Evolutionary conservation across 1,140 invertebrate species (phyloP), one percentile per base, ranked within the genome.

Genomic region (Aporrectodea caliginosa): DNA sequence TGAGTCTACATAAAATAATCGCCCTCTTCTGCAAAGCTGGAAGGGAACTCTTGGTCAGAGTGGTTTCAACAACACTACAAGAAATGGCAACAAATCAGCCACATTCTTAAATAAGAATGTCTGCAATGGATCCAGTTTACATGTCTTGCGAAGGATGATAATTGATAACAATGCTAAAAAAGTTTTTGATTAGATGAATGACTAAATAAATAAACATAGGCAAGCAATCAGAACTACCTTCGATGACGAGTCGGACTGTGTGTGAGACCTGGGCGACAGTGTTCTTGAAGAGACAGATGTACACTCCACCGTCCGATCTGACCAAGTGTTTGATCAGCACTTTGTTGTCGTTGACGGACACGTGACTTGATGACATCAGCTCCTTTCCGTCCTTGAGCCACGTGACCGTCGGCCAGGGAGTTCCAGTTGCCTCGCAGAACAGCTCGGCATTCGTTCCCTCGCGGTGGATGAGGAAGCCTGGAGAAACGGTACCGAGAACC

Each of bases 381-480:
- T 81, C 80, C 27, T 80, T 78, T 16, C 77, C 77, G 73, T 87
- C 84, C 74, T 86, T 86, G 35, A 35, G 77, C 86, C 86, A 87
- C 31, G 79, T 78, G 16, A 86, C 76, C 1, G 74, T 80, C 14
- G 86, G 85, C 71, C 83, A 79, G n/a, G 87, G 86, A 1, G 83
- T 96, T 80, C 95, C 95, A 88, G 94, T 94, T 27, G 95, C 95
- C 89, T 96, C 93, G 90, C 96, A 98, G 89, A 95, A 96, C 83
- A 98, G 92, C 86, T 95, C 95, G 86, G 98, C 95, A 80, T 93
- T 94, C 90, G 97, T 95, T 81, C 95, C 85, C 29, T 82, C 82
- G 14, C 77, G 80, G 27, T 82, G 82, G 34, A 82, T 82, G 30
- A 84, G 78, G 43, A 82, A 79, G 33, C 70, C 82, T 2, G 82